A percentile compares a stretch with the other conserved stretches of the same genome.
phyloP scores from a whole-genome alignment of 2,888 invertebrate genomes.

The Rhagophthalmus giganteus region DNA sequence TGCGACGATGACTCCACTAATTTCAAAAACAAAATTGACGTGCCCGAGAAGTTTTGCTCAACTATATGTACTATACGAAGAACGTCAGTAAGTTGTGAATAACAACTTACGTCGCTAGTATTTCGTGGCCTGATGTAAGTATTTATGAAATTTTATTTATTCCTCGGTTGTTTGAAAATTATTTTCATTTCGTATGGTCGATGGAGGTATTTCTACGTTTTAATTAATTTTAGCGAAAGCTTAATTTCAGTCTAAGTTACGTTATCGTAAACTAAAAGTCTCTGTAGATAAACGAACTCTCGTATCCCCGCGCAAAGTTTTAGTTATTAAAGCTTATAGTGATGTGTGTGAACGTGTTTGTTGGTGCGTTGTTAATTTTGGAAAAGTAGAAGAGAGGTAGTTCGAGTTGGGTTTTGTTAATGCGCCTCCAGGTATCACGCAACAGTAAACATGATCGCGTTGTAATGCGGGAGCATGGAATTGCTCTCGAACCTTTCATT shows the following conservation, averaged over 20 bases:
- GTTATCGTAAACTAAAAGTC: conserved; percentile 8
- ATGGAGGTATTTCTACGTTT: too few species aligned
- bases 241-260: conserved; percentile 7
- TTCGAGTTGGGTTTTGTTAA: conserved; percentile 24
- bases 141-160: too few species aligned
- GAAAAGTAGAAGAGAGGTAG: conserved; percentile 19
- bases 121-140: too few species aligned
- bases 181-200: too few species aligned
- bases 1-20: too few species aligned
- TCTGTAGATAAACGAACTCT: conserved; percentile 6
- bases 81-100: too few species aligned
- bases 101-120: too few species aligned
- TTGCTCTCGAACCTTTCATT: conserved; percentile 32
- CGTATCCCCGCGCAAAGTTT: conserved; percentile 14
- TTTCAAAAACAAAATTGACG: too few species aligned
- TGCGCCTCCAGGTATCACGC: conserved; percentile 30
- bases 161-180: too few species aligned
- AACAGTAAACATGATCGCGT: conserved; percentile 31
- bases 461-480: conserved; percentile 31
- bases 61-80: too few species aligned
- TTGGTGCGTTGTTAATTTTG: conserved; percentile 27
- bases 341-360: conserved; percentile 22
- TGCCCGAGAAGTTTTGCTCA: too few species aligned
- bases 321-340: conserved; percentile 19
- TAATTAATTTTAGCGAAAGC: neutral